Conservation (phyloP, 2,797 vertebrate genomes). For the Channallabes apus region DNA sequence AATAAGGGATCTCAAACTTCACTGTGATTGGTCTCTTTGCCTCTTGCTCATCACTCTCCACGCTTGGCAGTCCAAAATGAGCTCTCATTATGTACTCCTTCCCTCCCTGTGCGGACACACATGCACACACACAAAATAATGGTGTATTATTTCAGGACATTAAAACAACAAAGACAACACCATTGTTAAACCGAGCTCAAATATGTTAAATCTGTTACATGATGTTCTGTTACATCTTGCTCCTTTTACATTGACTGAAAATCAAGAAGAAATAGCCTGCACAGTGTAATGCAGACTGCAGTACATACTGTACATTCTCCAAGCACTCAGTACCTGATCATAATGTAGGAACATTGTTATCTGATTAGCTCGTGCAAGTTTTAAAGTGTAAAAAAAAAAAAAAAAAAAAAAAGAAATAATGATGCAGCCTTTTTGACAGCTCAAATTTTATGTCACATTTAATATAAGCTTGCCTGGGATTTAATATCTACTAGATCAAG, state of each 20-base stretch:
- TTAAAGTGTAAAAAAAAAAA: background rate
- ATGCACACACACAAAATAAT: constrained; percentile 18
- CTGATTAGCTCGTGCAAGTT: background rate
- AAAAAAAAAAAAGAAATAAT: background rate
- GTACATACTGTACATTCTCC: background rate
- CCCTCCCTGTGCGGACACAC: constrained; percentile 69
- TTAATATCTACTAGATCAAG: background rate
- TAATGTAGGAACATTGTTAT: background rate
- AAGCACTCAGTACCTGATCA: background rate
- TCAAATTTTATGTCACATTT: background rate
- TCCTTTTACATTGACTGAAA: too few relatives aligned
- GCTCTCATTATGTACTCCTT: constrained; percentile 83
- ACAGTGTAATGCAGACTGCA: background rate
- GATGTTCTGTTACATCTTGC: background rate
- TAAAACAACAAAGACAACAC: background rate
- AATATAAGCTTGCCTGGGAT: background rate
- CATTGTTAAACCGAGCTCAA: background rate
- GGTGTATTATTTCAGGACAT: background rate
- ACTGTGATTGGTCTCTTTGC: constrained; percentile 78
- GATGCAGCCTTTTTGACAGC: background rate
- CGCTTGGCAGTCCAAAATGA: constrained; percentile 79
- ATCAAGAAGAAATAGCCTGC: background rate
- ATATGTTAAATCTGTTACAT: background rate
- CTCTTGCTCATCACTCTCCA: constrained; percentile 76
- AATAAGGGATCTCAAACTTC: constrained; percentile 83